Evolutionary conservation across 2,113 vertebrate species (phyloP), one percentile per base, ranked within the genome.

Genomic region (Eurypyga helias): DNA sequence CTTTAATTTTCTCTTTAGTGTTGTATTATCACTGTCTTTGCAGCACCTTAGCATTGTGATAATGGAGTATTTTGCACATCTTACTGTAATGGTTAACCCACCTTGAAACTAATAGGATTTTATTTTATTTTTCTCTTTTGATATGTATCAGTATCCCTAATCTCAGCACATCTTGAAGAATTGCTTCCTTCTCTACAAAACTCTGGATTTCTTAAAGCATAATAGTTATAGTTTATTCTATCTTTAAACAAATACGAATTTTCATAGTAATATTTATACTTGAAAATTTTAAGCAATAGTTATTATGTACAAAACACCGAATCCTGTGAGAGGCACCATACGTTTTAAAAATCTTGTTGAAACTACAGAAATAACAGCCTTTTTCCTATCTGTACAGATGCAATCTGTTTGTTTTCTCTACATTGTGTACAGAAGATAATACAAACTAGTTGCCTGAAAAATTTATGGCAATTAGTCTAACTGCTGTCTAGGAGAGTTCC

Each of bases 401-500:
- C 29, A 82, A 90, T 87, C 66, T 87, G 43, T 92, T 93, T 94
- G 93, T 43, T 86, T 89, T 38, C 46, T 67, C 60, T 69, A 48
- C 36, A 60, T 71, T 86, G 75, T 85, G 70, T 71, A 93, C 43
- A 86, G 58, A 90, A 73, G 34, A 87, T 52, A 91, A 90, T 78
- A 28, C 51, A 90, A 90, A 58, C 23, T 29, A 25, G 51, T 73
- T 90, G 29, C 76, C 60, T 83, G 69, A 90, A 95, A 94, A 93
- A 89, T 48, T 43, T 83, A 25, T 34, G 34, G 61, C 90, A 93
- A 89, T 94, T 93, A 94, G 82, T 55, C 51, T 83, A 89, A 79
- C 79, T 86, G 60, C 25, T 90, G 12, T 62, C 20, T 66, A 36
- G 45, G 31, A 73, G 51, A 94, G 43, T 80, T 51, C 75, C 54